Conservation (phyloP, 1,140 invertebrate species). For the Luehdorfia chinensis region DNA sequence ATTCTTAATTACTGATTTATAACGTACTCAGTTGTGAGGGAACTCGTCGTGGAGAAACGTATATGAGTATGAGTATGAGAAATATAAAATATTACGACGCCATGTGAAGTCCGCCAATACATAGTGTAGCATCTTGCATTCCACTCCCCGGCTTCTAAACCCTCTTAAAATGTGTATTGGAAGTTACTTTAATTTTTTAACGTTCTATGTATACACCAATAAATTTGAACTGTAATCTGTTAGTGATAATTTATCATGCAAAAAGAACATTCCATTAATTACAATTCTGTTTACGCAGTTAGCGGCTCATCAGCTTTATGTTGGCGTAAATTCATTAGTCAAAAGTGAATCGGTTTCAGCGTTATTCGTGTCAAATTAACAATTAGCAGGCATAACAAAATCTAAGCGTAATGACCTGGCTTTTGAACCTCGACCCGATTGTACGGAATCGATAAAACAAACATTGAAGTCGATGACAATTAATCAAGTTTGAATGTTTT, state of each 20-base stretch:
- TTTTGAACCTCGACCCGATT: slow-evolving; percentile 8
- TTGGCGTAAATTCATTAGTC: slow-evolving; percentile 11
- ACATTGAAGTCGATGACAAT: background rate
- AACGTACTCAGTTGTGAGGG: no score
- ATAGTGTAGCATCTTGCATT: no score
- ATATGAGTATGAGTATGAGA: no score
- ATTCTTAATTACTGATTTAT: no score
- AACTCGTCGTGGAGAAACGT: no score
- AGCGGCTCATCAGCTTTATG: slow-evolving; percentile 14
- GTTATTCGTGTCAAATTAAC: slow-evolving; percentile 14
- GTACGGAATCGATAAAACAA: slow-evolving; percentile 2
- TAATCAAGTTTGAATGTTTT: no score
- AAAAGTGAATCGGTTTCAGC: slow-evolving; percentile 1
- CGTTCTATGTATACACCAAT: slow-evolving; percentile 1
- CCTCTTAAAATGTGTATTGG: no score
- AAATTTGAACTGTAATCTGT: background rate
- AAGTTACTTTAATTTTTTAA: background rate
- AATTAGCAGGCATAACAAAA: slow-evolving; percentile 15
- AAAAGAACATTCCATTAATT: slow-evolving; percentile 12
- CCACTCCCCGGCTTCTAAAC: no score
- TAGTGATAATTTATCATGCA: slow-evolving; percentile 10
- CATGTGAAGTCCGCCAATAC: no score
- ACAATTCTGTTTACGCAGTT: slow-evolving; percentile 10
- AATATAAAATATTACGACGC: no score
- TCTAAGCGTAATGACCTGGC: slow-evolving; percentile 1